These are phyloP conservation scores for Xenotilapia leptura DNA, from an alignment of 2,113 vertebrate species.

Conservation along the genomic window DNA sequence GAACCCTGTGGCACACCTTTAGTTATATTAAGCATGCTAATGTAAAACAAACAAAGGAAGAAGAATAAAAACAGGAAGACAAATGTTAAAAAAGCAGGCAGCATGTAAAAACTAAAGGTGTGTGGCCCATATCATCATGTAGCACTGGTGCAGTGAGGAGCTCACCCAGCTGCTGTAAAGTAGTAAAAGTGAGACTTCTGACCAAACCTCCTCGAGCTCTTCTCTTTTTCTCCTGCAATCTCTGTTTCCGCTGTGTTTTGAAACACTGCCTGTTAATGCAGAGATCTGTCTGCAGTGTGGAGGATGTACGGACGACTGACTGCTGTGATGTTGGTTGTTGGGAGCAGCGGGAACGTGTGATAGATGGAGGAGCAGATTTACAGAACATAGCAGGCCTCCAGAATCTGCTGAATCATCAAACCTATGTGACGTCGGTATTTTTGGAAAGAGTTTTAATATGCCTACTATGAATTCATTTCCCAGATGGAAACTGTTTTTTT, in stretches of 20 bases:
- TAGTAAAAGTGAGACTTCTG: background rate
- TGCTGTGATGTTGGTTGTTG: background rate
- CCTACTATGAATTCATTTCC: background rate
- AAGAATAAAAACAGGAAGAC: background rate
- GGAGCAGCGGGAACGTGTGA: background rate
- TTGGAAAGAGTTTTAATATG: background rate
- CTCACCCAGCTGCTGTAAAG: background rate
- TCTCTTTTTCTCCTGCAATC: background rate
- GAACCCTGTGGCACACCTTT: background rate
- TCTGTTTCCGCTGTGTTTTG: background rate
- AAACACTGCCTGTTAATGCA: background rate
- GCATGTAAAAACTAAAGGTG: background rate
- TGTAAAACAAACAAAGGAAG: background rate
- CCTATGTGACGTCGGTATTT: background rate
- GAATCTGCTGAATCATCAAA: conserved; percentile 8
- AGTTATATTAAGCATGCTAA: background rate
- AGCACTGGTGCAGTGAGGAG: background rate
- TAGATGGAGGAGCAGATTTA: background rate
- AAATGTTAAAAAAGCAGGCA: fast-evolving
- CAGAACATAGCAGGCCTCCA: background rate
- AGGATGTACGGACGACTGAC: background rate
- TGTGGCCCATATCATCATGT: background rate
- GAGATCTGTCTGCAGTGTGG: background rate
- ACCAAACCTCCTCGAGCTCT: background rate
- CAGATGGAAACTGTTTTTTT: background rate